A percentile compares a stretch with the other conserved stretches of the same genome.
Conservation (phyloP, 2,113 vertebrate genomes). For the Lipophrys pholis region DNA sequence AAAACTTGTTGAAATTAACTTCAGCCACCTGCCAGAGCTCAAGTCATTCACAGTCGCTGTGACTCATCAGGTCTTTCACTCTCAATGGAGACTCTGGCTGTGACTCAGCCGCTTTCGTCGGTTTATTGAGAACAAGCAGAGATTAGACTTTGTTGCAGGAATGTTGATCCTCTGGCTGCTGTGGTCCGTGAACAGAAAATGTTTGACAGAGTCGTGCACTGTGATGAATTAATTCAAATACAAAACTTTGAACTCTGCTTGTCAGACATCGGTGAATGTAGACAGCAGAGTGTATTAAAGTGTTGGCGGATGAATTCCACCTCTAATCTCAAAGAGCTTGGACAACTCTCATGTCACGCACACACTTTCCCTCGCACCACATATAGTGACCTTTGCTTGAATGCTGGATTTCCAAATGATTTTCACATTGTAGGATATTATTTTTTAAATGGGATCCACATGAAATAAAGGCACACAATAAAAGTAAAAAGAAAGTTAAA, state of each 20-base stretch:
- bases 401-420: too few relatives aligned
- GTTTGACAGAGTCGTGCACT: conserved; percentile 23
- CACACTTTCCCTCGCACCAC: too few relatives aligned
- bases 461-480: too few relatives aligned
- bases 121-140: conserved; percentile 7
- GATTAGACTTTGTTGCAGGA: conserved; percentile 23
- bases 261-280: not conserved
- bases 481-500: too few relatives aligned
- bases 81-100: not conserved
- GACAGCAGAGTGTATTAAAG: too few relatives aligned
- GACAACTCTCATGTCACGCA: too few relatives aligned
- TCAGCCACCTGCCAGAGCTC: not conserved
- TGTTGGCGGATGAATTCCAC: too few relatives aligned
- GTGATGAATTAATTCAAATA: conserved; percentile 13
- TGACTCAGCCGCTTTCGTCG: conserved; percentile 16
- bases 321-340: too few relatives aligned
- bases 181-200: conserved; percentile 21
- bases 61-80: conserved; percentile 36
- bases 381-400: too few relatives aligned
- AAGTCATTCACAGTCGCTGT: conserved; percentile 23
- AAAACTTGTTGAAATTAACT: conserved; percentile 29
- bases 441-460: too few relatives aligned
- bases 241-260: conserved; percentile 14
- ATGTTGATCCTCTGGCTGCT: conserved; percentile 25
- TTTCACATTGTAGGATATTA: too few relatives aligned